Base-by-base conservation (phyloP, 2,113 vertebrate species). In the Psittacara wagleri region DNA sequence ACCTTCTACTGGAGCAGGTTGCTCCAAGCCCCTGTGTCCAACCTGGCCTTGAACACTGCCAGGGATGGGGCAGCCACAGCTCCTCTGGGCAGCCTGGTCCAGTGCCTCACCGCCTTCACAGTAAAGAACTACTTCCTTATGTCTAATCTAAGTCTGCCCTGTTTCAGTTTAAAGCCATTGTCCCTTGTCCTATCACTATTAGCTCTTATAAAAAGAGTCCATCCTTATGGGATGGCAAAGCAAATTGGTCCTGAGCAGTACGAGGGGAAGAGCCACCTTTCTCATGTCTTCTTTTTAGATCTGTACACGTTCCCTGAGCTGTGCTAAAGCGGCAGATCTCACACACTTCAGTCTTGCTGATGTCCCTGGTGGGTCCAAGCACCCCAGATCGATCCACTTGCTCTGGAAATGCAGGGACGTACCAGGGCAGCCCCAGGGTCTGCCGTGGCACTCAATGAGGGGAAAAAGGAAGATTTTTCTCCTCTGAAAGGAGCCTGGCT, bases 351-450 rank as follows among this genome's bases (percentile, higher is more conserved):
- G 9, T 49, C 18, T 43, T 92, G 41, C 41, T 79, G 29, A 67
- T 75, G 31, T 44, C 18, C 12, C 33, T 11, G 6, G 11, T 46
- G 37, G 10, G 27, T 74, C 22, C 17, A 33, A 70, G 20, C 14
- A 9, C 11, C 11, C 6, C 4, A 2, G 13, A 2, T 0, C 8
- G 35, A 46, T n/a, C 33, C 64, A 70, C 11, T 3, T 2, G 1
- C 59, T 64, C 29, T 1, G 6, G 51, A n/a, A 41, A 41, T 2
- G 1, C 0, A 1, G 33, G 46, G 23, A 39, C 13, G 16, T 20
- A 37, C 1, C 27, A 48, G 31, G 41, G 16, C 18, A 67, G 41
- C 13, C 8, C 16, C 7, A 23, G n/a, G 31, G 20, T 5, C 55
- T 1, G 1, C 78, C 24, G 25, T 7, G 5, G 46, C 52, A 78